Percentiles rank a stretch among this genome's conserved stretches.
Conservation (phyloP, 2,888 invertebrate genomes). For the Ptychoptera contaminata region DNA sequence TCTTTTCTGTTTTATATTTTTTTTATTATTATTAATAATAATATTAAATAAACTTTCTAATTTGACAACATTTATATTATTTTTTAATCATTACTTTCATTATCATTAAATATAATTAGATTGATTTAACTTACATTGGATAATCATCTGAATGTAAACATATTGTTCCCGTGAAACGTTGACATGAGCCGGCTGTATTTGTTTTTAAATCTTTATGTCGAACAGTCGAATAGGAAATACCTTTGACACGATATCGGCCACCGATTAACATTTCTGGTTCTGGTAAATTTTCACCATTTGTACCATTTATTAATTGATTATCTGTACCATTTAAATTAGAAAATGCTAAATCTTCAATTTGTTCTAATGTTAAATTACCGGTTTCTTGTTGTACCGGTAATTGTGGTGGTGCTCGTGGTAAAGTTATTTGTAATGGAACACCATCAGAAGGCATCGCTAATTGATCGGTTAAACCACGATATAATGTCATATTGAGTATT, state of each 20-base stretch:
- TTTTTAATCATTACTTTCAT: too few relatives aligned
- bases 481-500: slow-evolving; percentile 10
- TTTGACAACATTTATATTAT: too few relatives aligned
- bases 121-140: slow-evolving; percentile 45
- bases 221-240: slow-evolving; percentile 17
- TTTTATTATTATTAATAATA: too few relatives aligned
- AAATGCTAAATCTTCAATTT: slow-evolving; percentile 25
- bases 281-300: slow-evolving; percentile 16
- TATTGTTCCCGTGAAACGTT: slow-evolving; percentile 53
- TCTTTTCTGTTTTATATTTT: too few relatives aligned
- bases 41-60: too few relatives aligned
- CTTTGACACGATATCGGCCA: slow-evolving; percentile 12
- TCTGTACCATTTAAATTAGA: slow-evolving; percentile 24
- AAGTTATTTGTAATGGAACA: slow-evolving; percentile 1
- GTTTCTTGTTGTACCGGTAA: too few relatives aligned
- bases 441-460: slow-evolving; percentile 7
- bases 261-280: slow-evolving; percentile 25
- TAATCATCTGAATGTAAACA: slow-evolving; percentile 60
- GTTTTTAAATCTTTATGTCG: slow-evolving; percentile 18
- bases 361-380: slow-evolving; percentile 5
- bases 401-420: slow-evolving; percentile 2
- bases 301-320: background rate
- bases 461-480: slow-evolving; percentile 6
- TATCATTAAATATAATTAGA: too few relatives aligned
- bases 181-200: slow-evolving; percentile 32